Base-by-base conservation (phyloP, 2,113 vertebrate genomes). In the Barbus barbus region DNA sequence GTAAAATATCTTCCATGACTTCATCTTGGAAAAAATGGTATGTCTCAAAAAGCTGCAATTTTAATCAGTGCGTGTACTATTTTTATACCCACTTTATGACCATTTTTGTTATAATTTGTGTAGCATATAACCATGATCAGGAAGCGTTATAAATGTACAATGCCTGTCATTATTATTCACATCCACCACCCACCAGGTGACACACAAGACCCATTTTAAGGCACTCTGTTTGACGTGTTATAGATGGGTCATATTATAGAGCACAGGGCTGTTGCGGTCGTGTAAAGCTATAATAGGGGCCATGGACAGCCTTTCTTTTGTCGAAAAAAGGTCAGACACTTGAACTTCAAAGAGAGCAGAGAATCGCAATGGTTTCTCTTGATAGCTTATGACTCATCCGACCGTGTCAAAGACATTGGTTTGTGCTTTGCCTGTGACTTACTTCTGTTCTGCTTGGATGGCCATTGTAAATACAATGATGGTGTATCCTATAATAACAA, bases 271-370 rank as follows among this genome's bases (percentile, higher is more conserved):
- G 36, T 28, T 4, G 8, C 5, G 3, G 77, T 63, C 58, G 14
- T 63, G 77, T 63, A 63, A 26, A 79, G 36, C 56, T 44, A 28
- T 63, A 79, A 79, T 61, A 28, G 58, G 61, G 74, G 28, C 46
- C 51, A 9, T 48, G 58, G 28, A 61, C 26, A 31, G 63, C 75
- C 48, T 69, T 69, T 44, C 24, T 56, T 33, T 77, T 16, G 58
- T 74, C 31, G 56, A 67, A 65, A 46, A 76, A 36, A 41, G 60
- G 69, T 81, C 58, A 79, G 33, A 16, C 58, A 26, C 14, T 46
- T 46, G 56, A 63, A 41, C 38, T 20, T 58, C 3, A 51, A 56
- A 76, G 46, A 65, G 56, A 83, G 60, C 18, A 44, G 38, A 86
- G n/a, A 53, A 46, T 75, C 53, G 14, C 20, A 56, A 41, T 67